These are phyloP conservation scores for Ictalurus furcatus DNA, from an alignment of 2,113 vertebrate species.

Conservation along the genomic window DNA sequence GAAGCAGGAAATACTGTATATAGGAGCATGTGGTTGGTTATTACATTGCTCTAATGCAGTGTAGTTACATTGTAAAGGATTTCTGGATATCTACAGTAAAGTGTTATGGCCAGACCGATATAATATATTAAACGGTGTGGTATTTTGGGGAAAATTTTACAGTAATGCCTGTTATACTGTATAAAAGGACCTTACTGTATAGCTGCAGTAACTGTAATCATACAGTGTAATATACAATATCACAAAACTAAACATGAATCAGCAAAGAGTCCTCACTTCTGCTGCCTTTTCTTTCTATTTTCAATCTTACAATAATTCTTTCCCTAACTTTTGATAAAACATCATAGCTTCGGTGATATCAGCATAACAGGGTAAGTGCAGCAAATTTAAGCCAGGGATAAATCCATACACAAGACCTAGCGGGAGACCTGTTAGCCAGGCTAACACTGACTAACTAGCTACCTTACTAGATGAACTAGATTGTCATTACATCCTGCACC, in stretches of 20 bases:
- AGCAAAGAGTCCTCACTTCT: neutral
- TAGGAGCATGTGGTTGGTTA: constrained; percentile 18
- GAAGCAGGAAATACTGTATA: constrained; percentile 18
- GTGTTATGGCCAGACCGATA: neutral
- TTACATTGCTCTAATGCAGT: neutral
- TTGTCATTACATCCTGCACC: neutral
- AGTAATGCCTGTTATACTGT: neutral
- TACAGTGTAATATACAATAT: neutral
- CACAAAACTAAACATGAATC: neutral
- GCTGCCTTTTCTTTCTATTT: neutral
- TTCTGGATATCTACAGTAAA: neutral
- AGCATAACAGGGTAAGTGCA: neutral
- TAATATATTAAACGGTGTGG: neutral
- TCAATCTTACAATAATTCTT: neutral
- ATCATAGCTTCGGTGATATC: neutral
- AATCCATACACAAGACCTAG: neutral
- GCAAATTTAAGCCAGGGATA: neutral
- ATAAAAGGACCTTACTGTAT: neutral
- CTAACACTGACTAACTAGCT: neutral
- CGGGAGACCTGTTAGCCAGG: neutral
- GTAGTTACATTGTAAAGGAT: neutral
- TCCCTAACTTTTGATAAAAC: neutral
- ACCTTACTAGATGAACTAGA: neutral
- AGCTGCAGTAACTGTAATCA: neutral
- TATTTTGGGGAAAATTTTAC: neutral